Conservation (phyloP, 2,797 vertebrate species). For the Gymnopithys bicolor region DNA sequence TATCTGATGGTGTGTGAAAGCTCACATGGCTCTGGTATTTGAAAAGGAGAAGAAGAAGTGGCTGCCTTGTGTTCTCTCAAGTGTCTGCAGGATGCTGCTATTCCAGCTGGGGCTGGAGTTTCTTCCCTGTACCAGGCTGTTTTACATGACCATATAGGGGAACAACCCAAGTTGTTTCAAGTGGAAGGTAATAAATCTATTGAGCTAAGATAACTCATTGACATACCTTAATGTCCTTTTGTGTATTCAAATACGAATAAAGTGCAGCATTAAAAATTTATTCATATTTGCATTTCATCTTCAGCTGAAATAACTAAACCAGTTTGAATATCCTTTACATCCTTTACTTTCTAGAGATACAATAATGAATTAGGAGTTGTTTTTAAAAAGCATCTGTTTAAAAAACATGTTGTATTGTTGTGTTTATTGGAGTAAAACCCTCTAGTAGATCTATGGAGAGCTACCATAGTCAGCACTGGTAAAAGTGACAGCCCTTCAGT, state of each 20-base stretch:
- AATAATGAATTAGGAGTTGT: conserved; percentile 15
- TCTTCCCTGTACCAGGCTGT: background rate
- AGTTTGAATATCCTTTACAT: background rate
- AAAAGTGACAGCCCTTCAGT: conserved; percentile 55
- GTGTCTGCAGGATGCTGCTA: background rate
- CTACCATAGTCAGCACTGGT: background rate
- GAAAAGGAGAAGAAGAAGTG: background rate
- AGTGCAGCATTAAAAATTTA: conserved; percentile 20
- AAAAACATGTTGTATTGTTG: conserved; percentile 12
- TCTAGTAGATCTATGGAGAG: conserved; percentile 16
- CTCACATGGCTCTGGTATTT: background rate
- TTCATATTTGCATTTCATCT: conserved; percentile 6
- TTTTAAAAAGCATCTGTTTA: conserved; percentile 33
- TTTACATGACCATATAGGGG: background rate
- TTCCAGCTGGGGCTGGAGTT: background rate
- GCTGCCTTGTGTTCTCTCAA: rapidly evolving
- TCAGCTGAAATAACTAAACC: background rate
- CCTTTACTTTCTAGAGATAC: conserved; percentile 20
- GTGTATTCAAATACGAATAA: conserved; percentile 31
- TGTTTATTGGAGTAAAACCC: conserved; percentile 44
- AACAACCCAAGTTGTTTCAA: background rate
- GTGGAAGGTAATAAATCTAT: background rate
- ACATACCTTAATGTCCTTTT: background rate
- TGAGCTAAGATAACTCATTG: background rate
- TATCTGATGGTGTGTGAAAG: background rate